A percentile compares a stretch with the other conserved stretches of the same genome.
Conservation (phyloP, 2,797 vertebrate genomes). For the Lacerta agilis region DNA sequence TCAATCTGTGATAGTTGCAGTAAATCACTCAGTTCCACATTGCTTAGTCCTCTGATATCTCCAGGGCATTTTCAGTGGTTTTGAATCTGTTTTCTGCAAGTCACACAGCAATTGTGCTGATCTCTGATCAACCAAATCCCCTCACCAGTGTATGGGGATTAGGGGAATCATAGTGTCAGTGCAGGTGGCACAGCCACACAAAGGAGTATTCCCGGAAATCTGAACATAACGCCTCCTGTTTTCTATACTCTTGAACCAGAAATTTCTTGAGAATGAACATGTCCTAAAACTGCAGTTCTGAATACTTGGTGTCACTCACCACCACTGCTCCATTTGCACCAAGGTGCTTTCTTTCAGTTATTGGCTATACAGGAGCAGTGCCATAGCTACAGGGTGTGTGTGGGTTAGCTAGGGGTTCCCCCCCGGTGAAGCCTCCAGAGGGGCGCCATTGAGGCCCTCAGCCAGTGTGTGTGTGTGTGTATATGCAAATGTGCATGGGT, state of each 20-base stretch:
- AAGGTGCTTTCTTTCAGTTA: background rate
- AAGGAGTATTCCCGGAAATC: background rate
- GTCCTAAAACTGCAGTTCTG: background rate
- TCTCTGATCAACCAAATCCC: background rate
- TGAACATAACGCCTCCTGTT: background rate
- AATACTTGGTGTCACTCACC: background rate
- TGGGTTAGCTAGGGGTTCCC: too few species aligned
- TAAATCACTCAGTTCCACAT: background rate
- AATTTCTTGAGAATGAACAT: background rate
- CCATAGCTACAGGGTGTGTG: too few species aligned
- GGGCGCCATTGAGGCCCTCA: too few species aligned
- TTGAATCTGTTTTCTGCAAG: background rate
- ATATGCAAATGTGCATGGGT: too few species aligned
- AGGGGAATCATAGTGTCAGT: background rate
- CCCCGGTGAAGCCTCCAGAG: too few species aligned
- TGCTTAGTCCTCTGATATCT: rapidly evolving
- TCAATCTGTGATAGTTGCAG: background rate
- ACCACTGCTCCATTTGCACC: background rate
- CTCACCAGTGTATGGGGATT: background rate
- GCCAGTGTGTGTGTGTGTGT: too few species aligned
- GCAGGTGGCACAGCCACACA: background rate
- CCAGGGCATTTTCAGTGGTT: conserved; percentile 6
- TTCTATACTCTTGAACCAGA: background rate
- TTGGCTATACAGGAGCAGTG: background rate
- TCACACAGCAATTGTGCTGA: background rate